Percentiles rank a stretch among this genome's conserved stretches.
Conservation (phyloP, 2,888 invertebrate genomes). For the Suillia variegata region DNA sequence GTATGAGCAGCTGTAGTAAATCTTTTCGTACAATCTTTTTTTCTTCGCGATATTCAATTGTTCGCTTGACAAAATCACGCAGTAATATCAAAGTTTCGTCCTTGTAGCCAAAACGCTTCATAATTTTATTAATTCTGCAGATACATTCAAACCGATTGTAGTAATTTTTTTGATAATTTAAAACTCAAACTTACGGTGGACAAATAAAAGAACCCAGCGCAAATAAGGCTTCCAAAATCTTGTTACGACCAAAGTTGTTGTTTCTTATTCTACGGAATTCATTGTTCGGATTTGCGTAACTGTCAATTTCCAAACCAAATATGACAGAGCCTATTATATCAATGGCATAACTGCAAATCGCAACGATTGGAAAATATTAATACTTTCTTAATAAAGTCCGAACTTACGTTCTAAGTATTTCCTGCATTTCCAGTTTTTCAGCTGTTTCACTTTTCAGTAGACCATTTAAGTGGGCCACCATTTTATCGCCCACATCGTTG, state of each 20-base stretch:
- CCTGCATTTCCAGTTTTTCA: constrained; percentile 61
- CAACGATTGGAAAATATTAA: not conserved
- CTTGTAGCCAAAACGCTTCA: no score
- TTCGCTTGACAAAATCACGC: constrained; percentile 55
- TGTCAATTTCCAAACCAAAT: constrained; percentile 60
- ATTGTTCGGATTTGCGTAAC: constrained; percentile 53
- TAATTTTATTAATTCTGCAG: constrained; percentile 54
- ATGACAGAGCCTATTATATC: constrained; percentile 62
- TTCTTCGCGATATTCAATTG: constrained; percentile 59
- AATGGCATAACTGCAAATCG: constrained; percentile 50
- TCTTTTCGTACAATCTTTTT: constrained; percentile 60
- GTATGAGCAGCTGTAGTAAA: constrained; percentile 62
- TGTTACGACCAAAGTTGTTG: constrained; percentile 17
- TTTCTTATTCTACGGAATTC: constrained; percentile 49
- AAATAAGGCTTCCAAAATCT: constrained; percentile 31
- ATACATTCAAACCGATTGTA: no score
- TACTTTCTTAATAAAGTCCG: not conserved
- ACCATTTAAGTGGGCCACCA: constrained; percentile 61
- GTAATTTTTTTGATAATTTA: not conserved
- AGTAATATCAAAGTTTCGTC: no score
- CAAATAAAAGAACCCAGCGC: constrained; percentile 40
- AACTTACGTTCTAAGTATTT: constrained; percentile 39
- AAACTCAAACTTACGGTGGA: constrained; percentile 44
- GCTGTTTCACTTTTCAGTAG: constrained; percentile 45
- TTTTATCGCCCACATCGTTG: constrained; percentile 64